Base-by-base conservation (phyloP, 2,888 invertebrate species). In the Nomada ruficornis region DNA sequence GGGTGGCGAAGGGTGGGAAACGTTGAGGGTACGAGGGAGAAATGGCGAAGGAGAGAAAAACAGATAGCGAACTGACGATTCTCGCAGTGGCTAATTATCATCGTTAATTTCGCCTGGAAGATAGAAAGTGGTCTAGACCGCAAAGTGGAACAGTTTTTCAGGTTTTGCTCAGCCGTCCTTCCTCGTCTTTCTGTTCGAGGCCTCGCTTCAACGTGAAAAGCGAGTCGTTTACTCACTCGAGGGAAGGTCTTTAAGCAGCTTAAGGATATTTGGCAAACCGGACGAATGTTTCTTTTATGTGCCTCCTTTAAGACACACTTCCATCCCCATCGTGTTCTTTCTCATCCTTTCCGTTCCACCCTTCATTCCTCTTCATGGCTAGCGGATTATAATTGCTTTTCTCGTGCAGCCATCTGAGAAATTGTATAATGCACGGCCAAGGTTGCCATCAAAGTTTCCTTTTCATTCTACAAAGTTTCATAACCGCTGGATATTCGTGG, bases 231-330 rank as follows among this genome's bases (percentile, higher is more conserved):
- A 50, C 71, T 59, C 60, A 60, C 36, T 71, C 23, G 55, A 55
- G 47, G 57, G 50, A 52, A 20, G 71, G 62, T 57, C 68, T 77
- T 81, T 72, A 71, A 81, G 73, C 72, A 26, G 77, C 68, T 77
- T 77, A 71, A 77, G 67, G 55, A 80, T 77, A 77, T 80, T 80
- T 77, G 80, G 62, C 67, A 80, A 86, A 89, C 87, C 86, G 87
- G 78, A 84, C 86, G 84, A 89, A 88, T 87, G 87, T 84, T 82
- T 78, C 83, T 70, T 76, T 80, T 70, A 76, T 67, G 59, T 54
- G 52, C 52, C 69, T 74, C 54, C 70, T 80, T 76, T 71, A 64
- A 74, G 55, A 65, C 74, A 71, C 74, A 65, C 57, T 83, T 77
- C 82, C 71, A 62, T 2, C 57, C 23, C 75, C 75, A 72, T 82